These are phyloP conservation scores for Dendrocincla fuliginosa DNA, from an alignment of 2,797 vertebrate genomes.

Conservation along the genomic window DNA sequence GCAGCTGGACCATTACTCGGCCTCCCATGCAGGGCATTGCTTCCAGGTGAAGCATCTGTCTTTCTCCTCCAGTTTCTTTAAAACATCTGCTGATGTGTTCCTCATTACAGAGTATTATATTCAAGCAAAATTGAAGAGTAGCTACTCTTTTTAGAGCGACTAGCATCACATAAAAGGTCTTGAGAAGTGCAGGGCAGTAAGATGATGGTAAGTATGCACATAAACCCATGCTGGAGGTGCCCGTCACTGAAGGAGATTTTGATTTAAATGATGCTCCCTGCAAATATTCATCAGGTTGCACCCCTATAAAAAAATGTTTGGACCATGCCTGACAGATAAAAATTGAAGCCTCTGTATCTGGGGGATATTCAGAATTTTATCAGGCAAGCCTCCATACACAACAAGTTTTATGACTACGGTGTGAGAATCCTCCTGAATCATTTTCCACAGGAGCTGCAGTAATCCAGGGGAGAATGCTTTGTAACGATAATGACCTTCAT, in stretches of 20 bases:
- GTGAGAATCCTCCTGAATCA: background rate
- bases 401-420: background rate
- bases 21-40: background rate
- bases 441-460: background rate
- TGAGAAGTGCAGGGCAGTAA: background rate
- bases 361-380: background rate
- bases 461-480: background rate
- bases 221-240: background rate
- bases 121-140: background rate
- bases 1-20: fast-evolving
- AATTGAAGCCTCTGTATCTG: background rate
- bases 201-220: background rate
- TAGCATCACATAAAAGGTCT: background rate
- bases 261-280: background rate
- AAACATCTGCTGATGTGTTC: background rate
- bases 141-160: background rate
- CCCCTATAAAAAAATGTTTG: background rate
- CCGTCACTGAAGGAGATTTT: background rate
- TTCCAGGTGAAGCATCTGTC: background rate
- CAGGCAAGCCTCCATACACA: background rate
- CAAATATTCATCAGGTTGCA: background rate
- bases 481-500: background rate
- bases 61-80: background rate
- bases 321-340: background rate
- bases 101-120: background rate